Evolutionary conservation across 2,113 vertebrate species (phyloP).

Genomic region (Pachyramphus minor): DNA sequence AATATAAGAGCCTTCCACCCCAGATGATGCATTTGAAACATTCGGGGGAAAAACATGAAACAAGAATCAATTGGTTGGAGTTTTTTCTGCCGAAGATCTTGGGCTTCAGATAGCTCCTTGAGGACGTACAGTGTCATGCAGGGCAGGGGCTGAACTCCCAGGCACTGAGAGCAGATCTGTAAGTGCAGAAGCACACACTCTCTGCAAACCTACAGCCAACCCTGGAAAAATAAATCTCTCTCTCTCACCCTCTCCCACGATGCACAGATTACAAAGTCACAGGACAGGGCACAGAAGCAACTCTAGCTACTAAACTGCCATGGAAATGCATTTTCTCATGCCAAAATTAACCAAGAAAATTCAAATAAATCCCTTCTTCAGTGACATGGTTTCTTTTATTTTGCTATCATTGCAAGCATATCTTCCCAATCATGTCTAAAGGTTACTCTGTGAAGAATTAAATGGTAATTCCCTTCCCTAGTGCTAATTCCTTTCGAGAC

Average conservation of each 20-base stretch:
- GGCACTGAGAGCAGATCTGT: neutral
- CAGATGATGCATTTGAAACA: neutral
- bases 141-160: neutral
- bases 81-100: neutral
- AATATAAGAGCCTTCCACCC: neutral
- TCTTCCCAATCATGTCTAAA: conserved; percentile 2
- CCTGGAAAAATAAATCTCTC: neutral
- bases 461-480: neutral
- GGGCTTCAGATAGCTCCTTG: neutral
- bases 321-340: conserved; percentile 19
- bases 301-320: neutral
- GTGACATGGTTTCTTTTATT: neutral
- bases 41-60: neutral
- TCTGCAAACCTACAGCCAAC: neutral
- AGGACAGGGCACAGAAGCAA: neutral
- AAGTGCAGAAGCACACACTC: neutral
- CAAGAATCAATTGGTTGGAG: neutral
- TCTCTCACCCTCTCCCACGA: neutral
- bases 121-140: neutral
- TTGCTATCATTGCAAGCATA: neutral
- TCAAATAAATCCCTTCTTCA: conserved; percentile 18
- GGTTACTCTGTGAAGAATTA: conserved; percentile 1
- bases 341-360: conserved; percentile 44
- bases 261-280: neutral
- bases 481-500: neutral